Percentiles rank a stretch among this genome's conserved stretches.
Conservation (phyloP, 2,797 vertebrate species). For the Trachops cirrhosus region DNA sequence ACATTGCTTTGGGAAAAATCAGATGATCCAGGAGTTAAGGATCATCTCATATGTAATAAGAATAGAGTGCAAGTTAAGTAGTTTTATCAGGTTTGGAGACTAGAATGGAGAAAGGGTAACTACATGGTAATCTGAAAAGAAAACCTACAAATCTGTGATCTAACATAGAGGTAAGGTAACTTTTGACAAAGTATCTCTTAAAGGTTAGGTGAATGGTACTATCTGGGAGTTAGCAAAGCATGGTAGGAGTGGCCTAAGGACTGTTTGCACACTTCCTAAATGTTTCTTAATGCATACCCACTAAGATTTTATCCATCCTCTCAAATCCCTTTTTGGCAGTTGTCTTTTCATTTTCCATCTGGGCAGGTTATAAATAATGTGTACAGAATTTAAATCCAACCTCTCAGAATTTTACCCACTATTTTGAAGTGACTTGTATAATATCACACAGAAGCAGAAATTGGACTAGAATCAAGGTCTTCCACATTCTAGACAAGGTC, state of each 20-base stretch:
- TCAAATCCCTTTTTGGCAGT: background rate
- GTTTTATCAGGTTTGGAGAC: background rate
- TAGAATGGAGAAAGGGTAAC: background rate
- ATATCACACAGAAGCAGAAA: background rate
- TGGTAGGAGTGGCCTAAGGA: background rate
- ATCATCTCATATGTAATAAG: background rate
- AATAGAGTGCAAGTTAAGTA: background rate
- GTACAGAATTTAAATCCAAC: background rate
- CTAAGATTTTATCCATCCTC: background rate
- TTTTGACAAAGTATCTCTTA: background rate
- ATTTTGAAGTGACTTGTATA: background rate
- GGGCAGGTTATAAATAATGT: background rate
- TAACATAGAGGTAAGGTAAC: background rate
- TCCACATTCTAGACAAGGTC: background rate
- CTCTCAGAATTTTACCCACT: background rate
- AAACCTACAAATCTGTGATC: background rate
- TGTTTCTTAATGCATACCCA: background rate
- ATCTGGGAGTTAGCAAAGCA: background rate
- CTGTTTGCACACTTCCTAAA: background rate
- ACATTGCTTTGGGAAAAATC: background rate
- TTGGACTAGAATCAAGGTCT: background rate
- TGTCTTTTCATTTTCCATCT: background rate
- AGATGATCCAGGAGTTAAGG: background rate
- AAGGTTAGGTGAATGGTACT: background rate
- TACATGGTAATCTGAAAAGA: background rate